Base-by-base conservation (phyloP, 1,140 invertebrate genomes). In the Riptortus pedestris region DNA sequence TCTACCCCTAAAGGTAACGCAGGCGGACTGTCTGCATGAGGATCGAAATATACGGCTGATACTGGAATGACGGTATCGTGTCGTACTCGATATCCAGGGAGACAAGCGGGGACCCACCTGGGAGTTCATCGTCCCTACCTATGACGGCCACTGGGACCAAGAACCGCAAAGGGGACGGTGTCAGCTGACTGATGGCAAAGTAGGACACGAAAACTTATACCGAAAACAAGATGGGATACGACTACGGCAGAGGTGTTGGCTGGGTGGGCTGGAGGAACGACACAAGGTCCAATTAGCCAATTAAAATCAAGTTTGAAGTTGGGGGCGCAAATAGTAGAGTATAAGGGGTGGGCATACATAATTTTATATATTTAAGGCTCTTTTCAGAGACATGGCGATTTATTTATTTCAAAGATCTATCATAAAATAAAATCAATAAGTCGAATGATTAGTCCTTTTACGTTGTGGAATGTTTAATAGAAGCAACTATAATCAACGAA, bases 251-350 rank as follows among this genome's bases (percentile, higher is more conserved):
- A 76, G 76, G 78, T 78, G 86, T 87, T 72, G 84, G 86, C 29
- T 96, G 93, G 93, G 87, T 96, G 9, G 92, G 92, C 0, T 96
- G 93, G 92, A 82, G 84, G 66, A 92, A 92, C 76, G 90, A 93
- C 69, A 80, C 81, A 1, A 78, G 83, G 16, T 74, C 79, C 20
- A 78, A 79, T 1, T 79, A 80, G 68, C 81, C 85, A 0, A 79
- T 88, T 0, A 85, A 88, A 69, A 82, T 91, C 66, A 84, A 85
- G 66, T 93, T 95, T 75, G 86, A 93, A 74, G 95, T 96, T 76
- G 88, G n/a, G n/a, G n/a, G 43, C n/a, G 43, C 12, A 52, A n/a
- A n/a, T n/a, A n/a, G n/a, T n/a, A n/a, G n/a, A n/a, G n/a, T n/a
- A n/a, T n/a, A n/a, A n/a, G n/a, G n/a, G n/a, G n/a, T n/a, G n/a